phyloP scores from a whole-genome alignment of 2,113 vertebrate genomes.

The Microtus oregoni region DNA sequence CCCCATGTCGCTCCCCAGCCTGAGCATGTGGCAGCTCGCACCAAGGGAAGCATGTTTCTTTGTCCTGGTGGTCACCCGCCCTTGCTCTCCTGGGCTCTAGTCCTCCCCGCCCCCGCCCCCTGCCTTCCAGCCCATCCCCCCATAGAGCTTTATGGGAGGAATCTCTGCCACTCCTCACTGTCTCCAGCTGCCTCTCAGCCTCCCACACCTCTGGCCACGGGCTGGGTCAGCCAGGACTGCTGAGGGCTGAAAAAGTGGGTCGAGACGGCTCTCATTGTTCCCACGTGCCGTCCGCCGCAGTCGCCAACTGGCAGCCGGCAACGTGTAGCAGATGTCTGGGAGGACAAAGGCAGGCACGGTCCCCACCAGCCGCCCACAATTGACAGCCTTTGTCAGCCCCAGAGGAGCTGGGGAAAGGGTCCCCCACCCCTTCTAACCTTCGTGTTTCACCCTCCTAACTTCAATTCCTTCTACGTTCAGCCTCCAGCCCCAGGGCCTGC shows the following conservation, averaged over 20 bases:
- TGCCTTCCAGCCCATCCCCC: constrained; percentile 51
- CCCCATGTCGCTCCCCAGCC: constrained; percentile 59
- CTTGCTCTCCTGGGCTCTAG: neutral
- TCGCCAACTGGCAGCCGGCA: constrained; percentile 88
- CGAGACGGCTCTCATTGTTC: constrained; percentile 84
- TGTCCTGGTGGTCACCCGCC: constrained; percentile 81
- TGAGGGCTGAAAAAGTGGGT: constrained; percentile 78
- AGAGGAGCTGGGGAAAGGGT: neutral
- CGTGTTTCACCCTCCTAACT: neutral
- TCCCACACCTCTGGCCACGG: constrained; percentile 74
- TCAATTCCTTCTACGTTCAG: neutral
- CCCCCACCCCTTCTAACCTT: neutral
- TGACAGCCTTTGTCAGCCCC: constrained; percentile 85
- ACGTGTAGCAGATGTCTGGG: constrained; percentile 93
- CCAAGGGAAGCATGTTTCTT: constrained; percentile 87
- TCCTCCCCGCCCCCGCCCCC: neutral
- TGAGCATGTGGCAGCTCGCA: constrained; percentile 60
- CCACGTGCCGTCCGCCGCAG: constrained; percentile 80
- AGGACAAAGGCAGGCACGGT: constrained; percentile 90
- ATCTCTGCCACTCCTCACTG: constrained; percentile 72
- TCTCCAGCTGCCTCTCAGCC: constrained; percentile 66
- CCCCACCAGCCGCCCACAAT: constrained; percentile 84
- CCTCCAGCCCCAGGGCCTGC: constrained; percentile 4
- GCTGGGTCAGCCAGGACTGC: constrained; percentile 84
- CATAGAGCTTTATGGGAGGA: constrained; percentile 78